Percentiles rank a stretch among this genome's conserved stretches.
Conservation (phyloP, 2,888 invertebrate species). For the Lymantria monacha region DNA sequence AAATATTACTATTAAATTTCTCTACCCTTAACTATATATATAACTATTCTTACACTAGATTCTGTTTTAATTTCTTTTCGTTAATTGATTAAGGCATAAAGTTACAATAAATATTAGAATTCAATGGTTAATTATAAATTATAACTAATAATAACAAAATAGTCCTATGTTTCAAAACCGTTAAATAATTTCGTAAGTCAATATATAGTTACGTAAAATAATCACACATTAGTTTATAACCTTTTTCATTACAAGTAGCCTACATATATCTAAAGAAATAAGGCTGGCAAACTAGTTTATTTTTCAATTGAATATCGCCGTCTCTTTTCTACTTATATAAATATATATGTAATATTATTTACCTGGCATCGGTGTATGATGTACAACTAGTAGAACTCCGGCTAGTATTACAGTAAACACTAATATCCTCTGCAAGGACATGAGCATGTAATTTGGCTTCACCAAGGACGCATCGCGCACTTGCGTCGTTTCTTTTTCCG, state of each 20-base stretch:
- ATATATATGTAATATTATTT: constrained; percentile 12
- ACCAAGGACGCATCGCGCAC: constrained; percentile 44
- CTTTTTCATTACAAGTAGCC: background rate
- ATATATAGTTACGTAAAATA: background rate
- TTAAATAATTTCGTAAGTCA: background rate
- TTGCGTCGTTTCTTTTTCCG: constrained; percentile 52
- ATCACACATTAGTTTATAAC: constrained; percentile 1
- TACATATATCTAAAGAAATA: background rate
- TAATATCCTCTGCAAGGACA: constrained; percentile 84
- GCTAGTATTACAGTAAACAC: constrained; percentile 85
- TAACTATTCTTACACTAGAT: background rate
- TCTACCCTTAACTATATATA: background rate
- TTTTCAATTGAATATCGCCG: background rate
- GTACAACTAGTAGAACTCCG: constrained; percentile 86
- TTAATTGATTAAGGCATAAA: too few relatives aligned
- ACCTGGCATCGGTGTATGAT: constrained; percentile 89
- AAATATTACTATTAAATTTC: background rate
- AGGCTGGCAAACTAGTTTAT: background rate
- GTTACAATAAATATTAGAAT: too few relatives aligned
- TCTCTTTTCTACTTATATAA: background rate
- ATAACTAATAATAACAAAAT: too few relatives aligned
- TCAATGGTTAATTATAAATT: too few relatives aligned
- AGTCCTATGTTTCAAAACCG: background rate
- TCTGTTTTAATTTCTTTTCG: too few relatives aligned
- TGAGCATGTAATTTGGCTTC: constrained; percentile 79